A percentile compares a stretch with the other conserved stretches of the same genome.
phyloP scores from a whole-genome alignment of 2,113 vertebrate genomes.

The Petroica traversi region DNA sequence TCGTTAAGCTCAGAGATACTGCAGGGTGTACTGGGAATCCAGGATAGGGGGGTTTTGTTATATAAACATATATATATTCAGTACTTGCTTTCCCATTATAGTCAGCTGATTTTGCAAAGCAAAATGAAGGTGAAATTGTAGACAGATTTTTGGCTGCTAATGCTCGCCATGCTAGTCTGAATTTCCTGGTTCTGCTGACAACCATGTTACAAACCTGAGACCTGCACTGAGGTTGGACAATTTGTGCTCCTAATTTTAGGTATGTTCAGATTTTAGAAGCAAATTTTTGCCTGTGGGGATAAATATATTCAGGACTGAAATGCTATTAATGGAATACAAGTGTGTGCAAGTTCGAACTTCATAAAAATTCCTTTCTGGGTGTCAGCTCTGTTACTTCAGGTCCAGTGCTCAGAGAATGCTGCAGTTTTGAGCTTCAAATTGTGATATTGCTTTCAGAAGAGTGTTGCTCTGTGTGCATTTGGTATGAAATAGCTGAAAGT shows the following conservation, averaged over 20 bases:
- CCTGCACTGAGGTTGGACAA: not conserved
- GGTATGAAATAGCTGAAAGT: not conserved
- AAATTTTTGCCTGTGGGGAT: not conserved
- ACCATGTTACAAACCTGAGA: not conserved
- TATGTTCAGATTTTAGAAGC: not conserved
- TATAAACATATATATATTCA: too few species aligned
- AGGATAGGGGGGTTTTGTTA: too few species aligned
- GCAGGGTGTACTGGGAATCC: not conserved
- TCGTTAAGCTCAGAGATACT: not conserved
- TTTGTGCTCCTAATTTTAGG: not conserved
- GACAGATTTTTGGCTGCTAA: not conserved
- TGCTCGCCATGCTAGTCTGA: not conserved
- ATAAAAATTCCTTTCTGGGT: not conserved
- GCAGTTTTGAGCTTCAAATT: not conserved
- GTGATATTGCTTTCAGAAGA: not conserved
- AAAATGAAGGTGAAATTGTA: not conserved
- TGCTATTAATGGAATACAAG: not conserved
- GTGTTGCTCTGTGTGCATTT: not conserved
- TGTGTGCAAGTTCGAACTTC: not conserved
- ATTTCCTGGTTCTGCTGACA: not conserved
- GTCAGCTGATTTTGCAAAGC: not conserved
- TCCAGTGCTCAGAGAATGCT: not conserved
- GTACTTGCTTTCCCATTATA: rapidly evolving
- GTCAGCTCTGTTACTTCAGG: not conserved
- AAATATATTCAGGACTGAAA: not conserved